Evolutionary conservation across 2,113 vertebrate species (phyloP), one percentile per base, ranked within the genome.

Genomic region (Poeciliopsis retropinna): DNA sequence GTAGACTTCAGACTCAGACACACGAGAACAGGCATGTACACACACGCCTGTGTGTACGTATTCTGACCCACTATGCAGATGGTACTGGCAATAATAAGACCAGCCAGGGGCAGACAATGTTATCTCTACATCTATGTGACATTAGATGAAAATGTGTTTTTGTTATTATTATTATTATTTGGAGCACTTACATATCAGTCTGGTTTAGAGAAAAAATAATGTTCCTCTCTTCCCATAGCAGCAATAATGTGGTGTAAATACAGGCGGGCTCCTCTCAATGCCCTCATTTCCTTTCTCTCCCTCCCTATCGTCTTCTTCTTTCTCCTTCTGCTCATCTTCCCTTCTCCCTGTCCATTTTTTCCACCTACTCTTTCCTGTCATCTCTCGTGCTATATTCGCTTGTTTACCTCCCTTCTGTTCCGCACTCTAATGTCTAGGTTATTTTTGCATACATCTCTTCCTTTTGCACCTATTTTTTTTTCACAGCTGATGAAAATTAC

Each of bases 1-100:
- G 87, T 82, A 86, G 79, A 88, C 82, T 66, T 85, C 84, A 82
- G 71, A 83, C 72, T 81, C 76, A 77, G 60, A 76, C 71, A 72
- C 67, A 78, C 61, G 15, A 39, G 67, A 64, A 25, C 69, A 80
- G 68, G 83, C 83, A 82, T 54, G 73, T 78, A 73, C 34, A 84
- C 65, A 75, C 63, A 75, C 72, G 71, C 30, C 73, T 22, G 85
- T 75, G 71, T 57, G 32, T 54, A 85, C 44, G 63, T 60, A 68
- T 37, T 72, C 69, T 83, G 76, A 70, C 72, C 66, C 81, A 79
- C 64, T 78, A 57, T 57, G 71, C 87, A 90, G 84, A 90, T 88
- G 80, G 73, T 22, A 30, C 72, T 60, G 83, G 73, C 64, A 68
- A 75, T 85, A 65, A 72, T 41, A 12, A 37, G 78, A 61, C 22